Percentiles rank a stretch among this genome's conserved stretches.
Evolutionary conservation across 2,113 vertebrate genomes (phyloP).

Genomic region (Cephalopterus ornatus): DNA sequence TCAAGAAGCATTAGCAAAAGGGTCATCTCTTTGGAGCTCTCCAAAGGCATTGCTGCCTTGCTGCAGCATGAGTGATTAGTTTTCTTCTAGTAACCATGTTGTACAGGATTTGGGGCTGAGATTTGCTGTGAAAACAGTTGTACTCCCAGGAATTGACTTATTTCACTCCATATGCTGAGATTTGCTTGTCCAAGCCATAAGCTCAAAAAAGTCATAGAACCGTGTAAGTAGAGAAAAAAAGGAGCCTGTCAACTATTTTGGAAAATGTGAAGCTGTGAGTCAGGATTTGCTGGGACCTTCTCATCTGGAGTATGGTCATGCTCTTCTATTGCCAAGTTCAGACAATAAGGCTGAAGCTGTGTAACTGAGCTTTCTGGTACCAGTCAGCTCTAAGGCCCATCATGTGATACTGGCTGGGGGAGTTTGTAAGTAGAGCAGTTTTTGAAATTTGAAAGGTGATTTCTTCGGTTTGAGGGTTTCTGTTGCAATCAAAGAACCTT

Average conservation of each 20-base stretch:
- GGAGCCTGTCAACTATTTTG: background rate
- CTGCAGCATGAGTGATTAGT: background rate
- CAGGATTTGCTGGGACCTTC: background rate
- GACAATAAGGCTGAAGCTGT: background rate
- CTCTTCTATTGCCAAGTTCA: background rate
- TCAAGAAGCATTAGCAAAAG: background rate
- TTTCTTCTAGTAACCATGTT: background rate
- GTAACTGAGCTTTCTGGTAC: background rate
- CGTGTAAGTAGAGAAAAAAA: fast-evolving
- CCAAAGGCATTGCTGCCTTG: background rate
- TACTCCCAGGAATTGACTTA: background rate
- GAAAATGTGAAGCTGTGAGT: background rate
- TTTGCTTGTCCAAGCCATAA: background rate
- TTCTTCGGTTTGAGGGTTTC: background rate
- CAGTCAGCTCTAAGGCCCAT: background rate
- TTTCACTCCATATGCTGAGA: background rate
- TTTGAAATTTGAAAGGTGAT: background rate
- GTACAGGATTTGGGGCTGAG: background rate
- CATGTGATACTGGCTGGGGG: background rate
- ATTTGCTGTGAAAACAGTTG: background rate
- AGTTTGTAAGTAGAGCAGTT: fast-evolving
- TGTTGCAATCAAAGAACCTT: background rate
- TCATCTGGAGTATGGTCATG: background rate
- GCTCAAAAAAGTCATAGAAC: background rate
- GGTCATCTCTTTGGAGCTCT: background rate